A percentile compares a stretch with the other conserved stretches of the same genome.
These are phyloP conservation scores for Ernsta delagoae DNA, from an alignment of 2,888 invertebrate genomes.

Conservation along the genomic window DNA sequence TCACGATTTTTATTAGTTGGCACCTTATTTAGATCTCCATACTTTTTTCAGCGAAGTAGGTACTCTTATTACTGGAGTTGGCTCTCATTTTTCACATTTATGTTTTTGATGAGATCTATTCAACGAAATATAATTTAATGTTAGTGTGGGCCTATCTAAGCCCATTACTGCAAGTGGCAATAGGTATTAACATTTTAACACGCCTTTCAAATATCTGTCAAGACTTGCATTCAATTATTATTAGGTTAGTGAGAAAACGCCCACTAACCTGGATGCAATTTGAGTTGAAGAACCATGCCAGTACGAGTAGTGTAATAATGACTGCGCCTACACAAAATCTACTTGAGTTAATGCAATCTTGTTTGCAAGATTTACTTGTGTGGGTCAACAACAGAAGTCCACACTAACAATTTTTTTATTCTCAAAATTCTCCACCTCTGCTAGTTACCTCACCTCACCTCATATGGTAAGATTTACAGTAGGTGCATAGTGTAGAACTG, in stretches of 20 bases:
- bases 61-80: no score
- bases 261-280: slow-evolving; percentile 19
- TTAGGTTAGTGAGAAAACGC: slow-evolving; percentile 31
- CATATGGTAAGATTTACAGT: no score
- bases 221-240: slow-evolving; percentile 34
- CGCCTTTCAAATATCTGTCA: slow-evolving; percentile 36
- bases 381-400: background rate
- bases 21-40: no score
- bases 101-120: no score
- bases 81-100: no score
- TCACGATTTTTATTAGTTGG: no score
- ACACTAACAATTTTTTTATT: slow-evolving; percentile 1
- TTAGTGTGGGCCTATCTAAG: slow-evolving; percentile 35
- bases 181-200: slow-evolving; percentile 36
- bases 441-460: no score
- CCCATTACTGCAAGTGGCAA: slow-evolving; percentile 36
- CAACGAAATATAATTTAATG: slow-evolving; percentile 27
- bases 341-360: slow-evolving; percentile 20
- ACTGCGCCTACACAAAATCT: slow-evolving; percentile 15
- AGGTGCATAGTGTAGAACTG: no score
- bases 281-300: slow-evolving; percentile 27
- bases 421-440: slow-evolving; percentile 5
- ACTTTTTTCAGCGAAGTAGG: no score
- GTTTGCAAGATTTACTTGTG: slow-evolving; percentile 11
- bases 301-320: slow-evolving; percentile 11